A percentile compares a stretch with the other conserved stretches of the same genome.
phyloP scores from a whole-genome alignment of 1,140 invertebrate species.

The Maniola jurtina region DNA sequence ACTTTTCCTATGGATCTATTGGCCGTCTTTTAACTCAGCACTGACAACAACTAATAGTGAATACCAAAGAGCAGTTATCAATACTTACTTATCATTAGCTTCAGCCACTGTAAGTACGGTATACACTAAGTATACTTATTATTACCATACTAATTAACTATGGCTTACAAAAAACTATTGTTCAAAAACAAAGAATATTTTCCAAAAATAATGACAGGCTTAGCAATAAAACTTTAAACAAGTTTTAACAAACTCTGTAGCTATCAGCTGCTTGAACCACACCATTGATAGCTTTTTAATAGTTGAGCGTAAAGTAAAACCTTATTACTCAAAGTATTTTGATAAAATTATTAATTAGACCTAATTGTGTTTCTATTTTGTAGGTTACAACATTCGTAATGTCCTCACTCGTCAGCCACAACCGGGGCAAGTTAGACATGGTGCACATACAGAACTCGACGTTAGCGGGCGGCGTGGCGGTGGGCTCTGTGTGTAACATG shows the following conservation, averaged over 20 bases:
- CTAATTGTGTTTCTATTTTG: background rate
- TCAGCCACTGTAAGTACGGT: slow-evolving; percentile 83
- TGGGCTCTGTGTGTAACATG: slow-evolving; percentile 86
- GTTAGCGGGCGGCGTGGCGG: slow-evolving; percentile 88
- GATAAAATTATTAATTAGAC: too few relatives aligned
- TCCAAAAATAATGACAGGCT: too few relatives aligned
- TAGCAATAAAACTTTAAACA: too few relatives aligned
- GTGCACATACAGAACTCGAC: slow-evolving; percentile 95
- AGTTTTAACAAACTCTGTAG: too few relatives aligned
- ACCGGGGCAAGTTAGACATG: slow-evolving; percentile 90
- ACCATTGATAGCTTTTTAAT: too few relatives aligned
- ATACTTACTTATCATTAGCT: slow-evolving; percentile 93
- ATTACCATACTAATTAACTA: background rate
- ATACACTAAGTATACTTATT: too few relatives aligned
- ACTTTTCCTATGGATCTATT: slow-evolving; percentile 96
- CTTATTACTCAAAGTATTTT: too few relatives aligned
- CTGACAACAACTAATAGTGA: slow-evolving; percentile 84
- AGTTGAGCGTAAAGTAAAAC: too few relatives aligned
- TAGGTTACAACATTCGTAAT: slow-evolving; percentile 90
- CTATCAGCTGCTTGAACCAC: too few relatives aligned
- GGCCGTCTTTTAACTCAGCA: slow-evolving; percentile 97
- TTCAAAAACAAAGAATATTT: too few relatives aligned
- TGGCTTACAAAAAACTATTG: too few relatives aligned
- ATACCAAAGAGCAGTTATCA: slow-evolving; percentile 92
- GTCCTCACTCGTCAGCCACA: slow-evolving; percentile 87